Conservation (phyloP, 2,113 vertebrate species). For the Coturnix japonica region DNA sequence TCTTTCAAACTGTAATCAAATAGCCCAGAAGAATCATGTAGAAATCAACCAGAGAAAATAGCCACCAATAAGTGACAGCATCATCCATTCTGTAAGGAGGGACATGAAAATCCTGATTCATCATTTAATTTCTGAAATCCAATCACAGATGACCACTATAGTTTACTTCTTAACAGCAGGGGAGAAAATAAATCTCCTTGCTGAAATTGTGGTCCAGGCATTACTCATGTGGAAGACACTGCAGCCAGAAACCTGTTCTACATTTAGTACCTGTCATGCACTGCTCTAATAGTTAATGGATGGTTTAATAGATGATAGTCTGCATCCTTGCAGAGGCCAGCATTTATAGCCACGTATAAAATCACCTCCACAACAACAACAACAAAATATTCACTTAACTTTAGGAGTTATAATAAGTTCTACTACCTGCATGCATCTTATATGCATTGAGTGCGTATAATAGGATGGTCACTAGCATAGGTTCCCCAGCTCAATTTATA, state of each 20-base stretch:
- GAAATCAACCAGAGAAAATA: not conserved
- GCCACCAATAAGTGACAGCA: not conserved
- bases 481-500: not conserved
- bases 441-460: accelerated
- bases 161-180: not conserved
- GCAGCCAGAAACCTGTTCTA: not conserved
- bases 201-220: accelerated
- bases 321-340: not conserved
- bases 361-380: not conserved
- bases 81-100: not conserved
- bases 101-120: not conserved
- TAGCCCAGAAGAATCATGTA: not conserved
- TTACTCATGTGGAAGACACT: not conserved
- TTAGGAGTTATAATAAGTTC: not conserved
- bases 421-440: not conserved
- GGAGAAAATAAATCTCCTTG: not conserved
- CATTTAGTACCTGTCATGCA: not conserved
- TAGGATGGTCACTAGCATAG: accelerated
- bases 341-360: not conserved
- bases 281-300: not conserved
- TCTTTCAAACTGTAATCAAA: not conserved
- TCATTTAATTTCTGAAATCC: not conserved
- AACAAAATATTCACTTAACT: not conserved
- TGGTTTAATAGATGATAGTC: not conserved
- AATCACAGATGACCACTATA: accelerated